These are phyloP conservation scores for Myripristis jacobus DNA, from an alignment of 2,797 vertebrate genomes.

Conservation along the genomic window DNA sequence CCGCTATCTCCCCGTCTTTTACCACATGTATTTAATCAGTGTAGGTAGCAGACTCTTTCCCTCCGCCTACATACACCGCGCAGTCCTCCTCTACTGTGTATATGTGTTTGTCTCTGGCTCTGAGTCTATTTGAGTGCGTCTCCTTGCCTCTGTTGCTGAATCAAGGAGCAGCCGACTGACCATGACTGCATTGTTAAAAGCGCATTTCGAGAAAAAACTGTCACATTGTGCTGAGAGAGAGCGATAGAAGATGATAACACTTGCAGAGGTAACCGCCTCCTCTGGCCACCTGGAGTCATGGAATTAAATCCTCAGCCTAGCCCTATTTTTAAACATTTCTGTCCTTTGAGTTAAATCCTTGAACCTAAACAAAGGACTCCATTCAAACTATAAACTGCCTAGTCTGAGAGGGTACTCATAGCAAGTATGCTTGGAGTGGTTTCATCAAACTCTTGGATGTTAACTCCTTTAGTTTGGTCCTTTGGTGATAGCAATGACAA, in stretches of 20 bases:
- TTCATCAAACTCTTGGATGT: constrained; percentile 8
- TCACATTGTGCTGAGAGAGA: constrained; percentile 27
- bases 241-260: constrained; percentile 23
- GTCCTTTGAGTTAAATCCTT: constrained; percentile 29
- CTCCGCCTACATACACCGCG: too few relatives aligned
- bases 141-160: constrained; percentile 4
- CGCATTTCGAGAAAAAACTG: constrained; percentile 44
- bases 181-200: neutral
- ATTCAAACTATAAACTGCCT: constrained; percentile 4
- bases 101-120: too few relatives aligned
- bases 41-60: too few relatives aligned
- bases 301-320: constrained; percentile 35
- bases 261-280: constrained; percentile 41
- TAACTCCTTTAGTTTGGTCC: constrained; percentile 1
- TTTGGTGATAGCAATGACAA: constrained; percentile 8
- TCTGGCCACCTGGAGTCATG: constrained; percentile 22
- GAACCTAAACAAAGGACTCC: constrained; percentile 22
- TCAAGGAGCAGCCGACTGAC: constrained; percentile 24
- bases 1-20: neutral
- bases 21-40: too few relatives aligned
- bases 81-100: too few relatives aligned
- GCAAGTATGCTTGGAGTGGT: constrained; percentile 16
- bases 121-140: too few relatives aligned
- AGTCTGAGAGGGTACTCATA: neutral
- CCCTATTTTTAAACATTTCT: constrained; percentile 46